phyloP scores from a whole-genome alignment of 2,888 invertebrate species.

The Bombylius major region DNA sequence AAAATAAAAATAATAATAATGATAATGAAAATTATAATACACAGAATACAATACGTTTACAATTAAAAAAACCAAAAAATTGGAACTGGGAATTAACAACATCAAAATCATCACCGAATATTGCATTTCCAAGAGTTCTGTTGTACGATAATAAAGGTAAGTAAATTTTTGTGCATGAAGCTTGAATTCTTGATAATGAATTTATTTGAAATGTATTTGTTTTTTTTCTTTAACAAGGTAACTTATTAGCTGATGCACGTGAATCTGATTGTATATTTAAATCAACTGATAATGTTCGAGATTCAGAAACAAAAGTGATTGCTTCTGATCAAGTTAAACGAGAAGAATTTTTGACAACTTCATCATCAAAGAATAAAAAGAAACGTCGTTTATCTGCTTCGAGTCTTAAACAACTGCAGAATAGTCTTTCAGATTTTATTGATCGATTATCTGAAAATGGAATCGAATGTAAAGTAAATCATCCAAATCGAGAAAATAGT shows the following conservation, averaged over 20 bases:
- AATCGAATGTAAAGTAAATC: slow-evolving; percentile 11
- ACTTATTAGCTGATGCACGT: slow-evolving; percentile 36
- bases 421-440: slow-evolving; percentile 8
- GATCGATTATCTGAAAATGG: slow-evolving; percentile 10
- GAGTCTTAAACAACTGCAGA: slow-evolving; percentile 7
- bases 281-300: slow-evolving; percentile 3
- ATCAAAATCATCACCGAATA: slow-evolving; percentile 44
- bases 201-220: too few relatives aligned
- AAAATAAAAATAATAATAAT: background rate
- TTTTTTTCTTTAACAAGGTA: too few relatives aligned
- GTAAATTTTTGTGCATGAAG: slow-evolving; percentile 17
- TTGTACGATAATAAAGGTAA: slow-evolving; percentile 41
- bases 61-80: slow-evolving; percentile 41
- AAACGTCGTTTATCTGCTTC: slow-evolving; percentile 7
- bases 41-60: slow-evolving; percentile 38
- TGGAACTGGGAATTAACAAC: slow-evolving; percentile 48
- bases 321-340: background rate
- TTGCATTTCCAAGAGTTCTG: slow-evolving; percentile 41
- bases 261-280: slow-evolving; percentile 22
- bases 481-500: background rate
- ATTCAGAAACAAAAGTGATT: background rate
- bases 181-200: too few relatives aligned
- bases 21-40: slow-evolving; percentile 20
- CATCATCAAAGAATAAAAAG: slow-evolving; percentile 1
- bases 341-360: background rate